A percentile compares a stretch with the other conserved stretches of the same genome.
Conservation (phyloP, 2,888 invertebrate species). For the Athrips mouffetella region DNA sequence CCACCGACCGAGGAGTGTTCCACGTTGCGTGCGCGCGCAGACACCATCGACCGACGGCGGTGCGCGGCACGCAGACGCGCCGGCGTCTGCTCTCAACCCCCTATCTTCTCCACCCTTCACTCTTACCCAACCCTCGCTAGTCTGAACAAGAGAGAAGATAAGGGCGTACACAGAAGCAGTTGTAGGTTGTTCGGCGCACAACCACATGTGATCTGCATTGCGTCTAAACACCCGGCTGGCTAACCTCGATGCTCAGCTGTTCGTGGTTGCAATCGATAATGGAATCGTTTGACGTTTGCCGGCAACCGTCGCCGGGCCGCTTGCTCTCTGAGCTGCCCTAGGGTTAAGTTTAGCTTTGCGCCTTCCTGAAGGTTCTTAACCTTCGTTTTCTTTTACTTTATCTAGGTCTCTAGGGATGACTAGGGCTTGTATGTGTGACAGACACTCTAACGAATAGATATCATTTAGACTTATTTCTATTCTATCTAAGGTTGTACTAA, state of each 20-base stretch:
- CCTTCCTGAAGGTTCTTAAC: background rate
- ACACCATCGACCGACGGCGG: conserved; percentile 41
- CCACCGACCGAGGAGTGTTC: conserved; percentile 29
- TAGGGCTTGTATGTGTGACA: background rate
- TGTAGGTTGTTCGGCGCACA: conserved; percentile 60
- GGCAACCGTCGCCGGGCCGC: conserved; percentile 5
- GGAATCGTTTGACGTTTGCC: conserved; percentile 40
- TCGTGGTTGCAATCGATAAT: conserved; percentile 65
- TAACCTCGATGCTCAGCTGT: conserved; percentile 70
- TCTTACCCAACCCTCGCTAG: conserved; percentile 11
- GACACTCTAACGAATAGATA: too few species aligned
- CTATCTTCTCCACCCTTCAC: conserved; percentile 28
- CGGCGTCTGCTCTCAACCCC: conserved; percentile 53
- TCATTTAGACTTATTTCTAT: too few species aligned
- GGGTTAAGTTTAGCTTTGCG: background rate
- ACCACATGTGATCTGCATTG: conserved; percentile 75
- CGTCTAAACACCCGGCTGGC: conserved; percentile 75
- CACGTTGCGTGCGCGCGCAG: conserved; percentile 49
- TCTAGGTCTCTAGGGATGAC: background rate
- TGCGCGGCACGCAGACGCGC: conserved; percentile 68
- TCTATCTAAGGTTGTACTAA: too few species aligned
- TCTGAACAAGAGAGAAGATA: conserved; percentile 37
- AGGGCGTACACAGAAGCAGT: conserved; percentile 64
- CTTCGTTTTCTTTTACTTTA: conserved; percentile 2
- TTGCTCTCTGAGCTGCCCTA: background rate